Conservation (phyloP, 2,113 vertebrate genomes). For the Tylochromis polylepis region DNA sequence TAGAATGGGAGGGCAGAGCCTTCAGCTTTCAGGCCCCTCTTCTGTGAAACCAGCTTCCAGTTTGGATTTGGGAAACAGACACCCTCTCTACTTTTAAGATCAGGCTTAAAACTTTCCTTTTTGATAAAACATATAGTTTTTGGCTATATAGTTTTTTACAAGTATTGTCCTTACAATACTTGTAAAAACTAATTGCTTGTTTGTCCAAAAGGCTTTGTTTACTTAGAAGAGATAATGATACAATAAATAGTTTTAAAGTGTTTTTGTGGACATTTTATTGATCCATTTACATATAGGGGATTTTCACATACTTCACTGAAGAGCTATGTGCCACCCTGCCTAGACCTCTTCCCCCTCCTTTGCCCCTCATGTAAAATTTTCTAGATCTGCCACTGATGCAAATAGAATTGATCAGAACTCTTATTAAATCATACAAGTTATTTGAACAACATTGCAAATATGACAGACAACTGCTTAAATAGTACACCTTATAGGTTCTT, state of each 20-base stretch:
- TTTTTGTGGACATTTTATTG: not conserved
- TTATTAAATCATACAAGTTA: not conserved
- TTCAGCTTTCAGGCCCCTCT: too few species aligned
- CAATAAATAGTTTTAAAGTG: not conserved
- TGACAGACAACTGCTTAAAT: not conserved
- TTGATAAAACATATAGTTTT: too few species aligned
- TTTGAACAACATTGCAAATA: not conserved
- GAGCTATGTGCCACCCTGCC: not conserved
- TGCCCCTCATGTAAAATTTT: not conserved
- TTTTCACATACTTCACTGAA: not conserved
- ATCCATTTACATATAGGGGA: too few species aligned
- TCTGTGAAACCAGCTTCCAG: too few species aligned
- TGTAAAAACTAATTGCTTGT: accelerated
- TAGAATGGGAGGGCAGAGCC: too few species aligned
- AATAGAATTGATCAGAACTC: not conserved
- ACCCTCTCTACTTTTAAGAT: too few species aligned
- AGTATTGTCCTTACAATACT: not conserved
- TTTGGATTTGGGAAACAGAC: too few species aligned
- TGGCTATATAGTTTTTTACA: too few species aligned
- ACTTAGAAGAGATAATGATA: not conserved
- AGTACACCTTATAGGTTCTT: not conserved
- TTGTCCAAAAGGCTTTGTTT: not conserved
- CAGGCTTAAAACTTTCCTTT: too few species aligned
- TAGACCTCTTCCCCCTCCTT: not conserved
- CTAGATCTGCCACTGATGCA: accelerated